A percentile compares a stretch with the other conserved stretches of the same genome.
Evolutionary conservation across 2,888 invertebrate genomes (phyloP).

Genomic region (Acrobasis consociella): DNA sequence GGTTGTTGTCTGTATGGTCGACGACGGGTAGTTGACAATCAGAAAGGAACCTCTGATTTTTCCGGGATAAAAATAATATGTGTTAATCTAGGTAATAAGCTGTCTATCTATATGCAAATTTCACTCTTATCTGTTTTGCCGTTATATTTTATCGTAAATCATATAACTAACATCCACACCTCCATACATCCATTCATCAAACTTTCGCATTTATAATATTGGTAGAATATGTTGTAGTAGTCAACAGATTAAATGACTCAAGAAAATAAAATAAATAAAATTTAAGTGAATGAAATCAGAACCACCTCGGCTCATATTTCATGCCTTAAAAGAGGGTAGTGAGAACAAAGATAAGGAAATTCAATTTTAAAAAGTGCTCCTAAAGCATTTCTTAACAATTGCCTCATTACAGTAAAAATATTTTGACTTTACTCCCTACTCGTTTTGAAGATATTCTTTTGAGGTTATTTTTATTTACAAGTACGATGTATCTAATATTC

Average conservation of each 20-base stretch:
- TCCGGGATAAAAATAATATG: no score
- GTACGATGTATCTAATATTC: neutral
- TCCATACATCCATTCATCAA: no score
- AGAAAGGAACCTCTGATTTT: no score
- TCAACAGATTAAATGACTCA: neutral
- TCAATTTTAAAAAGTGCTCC: constrained; percentile 54
- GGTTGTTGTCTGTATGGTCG: no score
- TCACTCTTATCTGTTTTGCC: no score
- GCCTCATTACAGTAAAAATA: constrained; percentile 39
- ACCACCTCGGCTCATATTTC: constrained; percentile 25
- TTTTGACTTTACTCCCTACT: constrained; percentile 12
- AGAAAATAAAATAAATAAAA: constrained; percentile 10
- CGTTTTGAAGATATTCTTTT: neutral
- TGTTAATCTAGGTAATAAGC: no score
- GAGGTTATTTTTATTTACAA: neutral
- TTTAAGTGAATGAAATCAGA: constrained; percentile 15
- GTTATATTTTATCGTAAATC: no score
- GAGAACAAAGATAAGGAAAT: constrained; percentile 50
- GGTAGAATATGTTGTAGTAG: no score
- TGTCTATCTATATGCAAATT: no score
- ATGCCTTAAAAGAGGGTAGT: constrained; percentile 36
- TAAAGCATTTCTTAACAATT: constrained; percentile 45
- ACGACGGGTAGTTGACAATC: no score
- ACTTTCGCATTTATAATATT: no score
- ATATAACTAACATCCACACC: no score